Evolutionary conservation across 2,113 vertebrate genomes (phyloP).

Genomic region (Campylomormyrus numenius): DNA sequence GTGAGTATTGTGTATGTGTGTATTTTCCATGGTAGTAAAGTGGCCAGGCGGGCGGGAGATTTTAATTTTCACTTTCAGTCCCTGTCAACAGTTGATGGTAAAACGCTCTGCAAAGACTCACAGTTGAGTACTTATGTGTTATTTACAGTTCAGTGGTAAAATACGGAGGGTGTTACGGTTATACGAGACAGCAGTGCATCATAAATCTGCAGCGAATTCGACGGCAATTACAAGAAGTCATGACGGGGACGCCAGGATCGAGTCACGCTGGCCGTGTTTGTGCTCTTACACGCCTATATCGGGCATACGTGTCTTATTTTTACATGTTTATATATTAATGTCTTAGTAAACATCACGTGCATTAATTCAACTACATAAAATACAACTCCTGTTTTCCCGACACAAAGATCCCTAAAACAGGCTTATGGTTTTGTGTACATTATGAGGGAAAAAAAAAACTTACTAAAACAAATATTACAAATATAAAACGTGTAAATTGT

Average conservation of each 20-base stretch:
- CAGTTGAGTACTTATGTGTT: neutral
- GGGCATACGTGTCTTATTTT: neutral
- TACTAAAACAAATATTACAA: neutral
- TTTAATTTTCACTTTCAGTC: constrained; percentile 19
- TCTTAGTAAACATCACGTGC: neutral
- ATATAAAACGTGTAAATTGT: neutral
- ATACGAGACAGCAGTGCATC: neutral
- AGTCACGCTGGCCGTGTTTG: neutral
- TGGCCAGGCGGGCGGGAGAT: neutral
- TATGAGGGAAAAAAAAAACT: neutral
- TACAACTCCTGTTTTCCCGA: neutral
- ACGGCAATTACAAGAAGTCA: neutral
- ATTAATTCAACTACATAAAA: neutral
- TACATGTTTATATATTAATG: neutral
- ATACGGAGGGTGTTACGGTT: neutral
- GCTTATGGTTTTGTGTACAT: neutral
- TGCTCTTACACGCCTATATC: neutral
- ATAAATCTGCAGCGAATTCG: neutral
- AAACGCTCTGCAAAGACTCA: neutral
- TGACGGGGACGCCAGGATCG: neutral
- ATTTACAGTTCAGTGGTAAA: constrained; percentile 11
- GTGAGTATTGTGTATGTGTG: neutral
- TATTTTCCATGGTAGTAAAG: neutral
- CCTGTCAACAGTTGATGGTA: neutral
- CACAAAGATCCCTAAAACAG: neutral